Evolutionary conservation across 2,888 invertebrate genomes (phyloP), one percentile per base, ranked within the genome.

Genomic region (Phaonia tiefii): DNA sequence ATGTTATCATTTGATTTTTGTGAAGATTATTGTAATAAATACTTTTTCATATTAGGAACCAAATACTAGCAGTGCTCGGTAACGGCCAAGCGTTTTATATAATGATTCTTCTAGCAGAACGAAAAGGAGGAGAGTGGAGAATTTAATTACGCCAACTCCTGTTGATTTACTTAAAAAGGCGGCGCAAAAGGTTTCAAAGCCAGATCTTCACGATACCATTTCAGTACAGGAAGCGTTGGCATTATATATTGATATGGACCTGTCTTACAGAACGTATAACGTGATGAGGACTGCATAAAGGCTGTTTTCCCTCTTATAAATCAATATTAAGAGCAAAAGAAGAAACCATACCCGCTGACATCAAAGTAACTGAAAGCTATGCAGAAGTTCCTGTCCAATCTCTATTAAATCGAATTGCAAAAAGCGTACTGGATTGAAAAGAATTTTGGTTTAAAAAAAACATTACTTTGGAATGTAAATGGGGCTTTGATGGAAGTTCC

Each of bases 171-270:
- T 15, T 15, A 49, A 13, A 49, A 49, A 13, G 17, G 65, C 39
- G 7, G 25, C 66, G 13, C 13, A 49, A 31, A 26, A 26, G 42
- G 3, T 63, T 44, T 37, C 63, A 0, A 42, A 44, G 13, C 1
- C 0, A 65, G 44, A 5, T 8, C 11, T 15, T 39, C 22, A 10
- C 13, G 26, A 13, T 7, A 46, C 22, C n/a, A 44, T 46, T 15
- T 67, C 66, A 15, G 66, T 67, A 5, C 13, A 67, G 17, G 26
- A 67, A 67, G 49, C 49, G 3, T 49, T 49, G 49, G 49, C 49
- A 2, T 15, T 49, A 7, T 49, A 49, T 51, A n/a, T n/a, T n/a
- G n/a, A n/a, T n/a, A n/a, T n/a, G n/a, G n/a, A n/a, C n/a, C n/a
- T n/a, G n/a, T n/a, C 20, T 70, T 39, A 56, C 54, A 10, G 42